Evolutionary conservation across 2,113 vertebrate genomes (phyloP), one percentile per base, ranked within the genome.

Genomic region (Notiomystis cincta): DNA sequence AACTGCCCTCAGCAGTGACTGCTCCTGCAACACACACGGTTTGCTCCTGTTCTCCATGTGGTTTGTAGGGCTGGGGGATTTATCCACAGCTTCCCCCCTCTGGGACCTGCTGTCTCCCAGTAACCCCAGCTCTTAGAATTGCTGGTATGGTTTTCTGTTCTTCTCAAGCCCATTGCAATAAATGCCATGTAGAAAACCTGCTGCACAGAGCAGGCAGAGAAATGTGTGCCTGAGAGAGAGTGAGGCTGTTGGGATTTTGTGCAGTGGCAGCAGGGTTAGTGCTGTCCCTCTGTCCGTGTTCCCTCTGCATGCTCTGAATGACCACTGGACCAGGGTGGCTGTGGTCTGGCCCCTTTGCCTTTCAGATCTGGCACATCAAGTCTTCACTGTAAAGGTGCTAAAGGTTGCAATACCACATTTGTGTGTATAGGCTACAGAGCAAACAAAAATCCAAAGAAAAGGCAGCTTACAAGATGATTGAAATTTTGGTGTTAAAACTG

Each of bases 21-120:
- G 7, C 50, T 33, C 13, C 48, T 67, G 10, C 11, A 19, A 10
- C 27, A 44, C 27, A 2, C 3, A 2, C 0, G 0, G 7, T 30
- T 76, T 28, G 2, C 13, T 67, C 10, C 2, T 19, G 4, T 17
- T 65, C 27, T 62, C 30, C 0, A 0, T 10, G 30, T 45, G 57
- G 6, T 79, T 67, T 38, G 1, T 9, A 12, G 56, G 56, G 21
- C 45, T 45, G 27, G 31, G 27, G 12, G 51, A 25, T 24, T 10
- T 23, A 48, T 3, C 37, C 64, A 7, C 24, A 22, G 45, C 54
- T 33, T 53, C 14, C 25, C 19, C 37, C 5, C 7, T 42, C 28
- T 28, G 37, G 40, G 27, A 31, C 16, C 33, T 47, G 11, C 56
- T 58, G 15, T 61, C 9, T 47, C 22, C 30, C 50, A 8, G 8